Base-by-base conservation (phyloP, 2,888 invertebrate genomes). In the Parnassius mnemosyne region DNA sequence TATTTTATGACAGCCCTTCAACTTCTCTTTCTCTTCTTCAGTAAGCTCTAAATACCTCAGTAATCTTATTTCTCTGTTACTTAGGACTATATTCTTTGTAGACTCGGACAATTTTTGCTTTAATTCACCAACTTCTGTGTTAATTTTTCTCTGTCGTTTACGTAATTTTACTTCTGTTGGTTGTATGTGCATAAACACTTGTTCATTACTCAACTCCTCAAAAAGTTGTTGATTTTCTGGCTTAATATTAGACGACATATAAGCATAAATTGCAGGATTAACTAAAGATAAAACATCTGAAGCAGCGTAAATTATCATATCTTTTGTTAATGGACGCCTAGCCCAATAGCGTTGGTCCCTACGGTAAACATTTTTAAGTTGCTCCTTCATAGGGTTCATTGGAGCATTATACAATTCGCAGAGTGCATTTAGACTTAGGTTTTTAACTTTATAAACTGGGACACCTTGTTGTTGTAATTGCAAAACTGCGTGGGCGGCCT, bases 371-470 rank as follows among this genome's bases (percentile, higher is more conserved):
- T 95, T 95, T 84, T 97, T 97, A 62, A 97, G 84, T 79, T 97
- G 97, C 80, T 98, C 97, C 81, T 97, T 98, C 87, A 97, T 94
- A 1, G 97, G 97, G 87, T 98, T 98, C 77, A 95, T 93, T 0
- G 97, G 96, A 55, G 97, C 97, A 77, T 95, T 96, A 82, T 98
- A 97, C 67, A 95, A 93, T 84, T 97, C 96, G 85, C 98, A 98
- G 60, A 99, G 92, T 60, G 97, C 96, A 90, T 97, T 97, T 63
- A 98, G 92, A 72, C 97, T 97, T 55, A 98, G 95, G 81, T 97
- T 97, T 88, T 98, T 98, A 59, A 97, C 97, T 92, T 98, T 98
- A 81, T 98, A 97, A 57, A 98, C 97, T 46, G 98, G 97, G 74
- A 97, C 96, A 66, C 95, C 95, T 65, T 95, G 96, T 75, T 97